Evolutionary conservation across 2,888 invertebrate species (phyloP).

Genomic region (Teleogryllus oceanicus): DNA sequence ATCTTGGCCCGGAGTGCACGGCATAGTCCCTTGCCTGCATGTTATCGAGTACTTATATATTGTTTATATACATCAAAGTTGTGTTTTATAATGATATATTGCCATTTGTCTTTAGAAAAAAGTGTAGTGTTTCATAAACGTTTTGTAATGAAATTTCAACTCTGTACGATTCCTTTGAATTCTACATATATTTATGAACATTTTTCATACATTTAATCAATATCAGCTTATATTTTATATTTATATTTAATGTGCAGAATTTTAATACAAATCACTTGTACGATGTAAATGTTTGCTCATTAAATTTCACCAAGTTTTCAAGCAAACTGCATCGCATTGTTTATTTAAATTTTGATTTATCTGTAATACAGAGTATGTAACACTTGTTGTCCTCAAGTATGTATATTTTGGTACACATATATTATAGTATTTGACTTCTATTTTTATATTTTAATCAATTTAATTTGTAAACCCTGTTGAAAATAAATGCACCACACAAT

Average conservation of each 20-base stretch:
- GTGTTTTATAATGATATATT: background rate
- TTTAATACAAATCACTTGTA: no score
- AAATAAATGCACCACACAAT: conserved; percentile 4
- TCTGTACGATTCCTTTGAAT: background rate
- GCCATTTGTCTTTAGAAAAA: background rate
- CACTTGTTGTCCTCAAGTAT: background rate
- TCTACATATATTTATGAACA: background rate
- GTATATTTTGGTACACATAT: conserved; percentile 18
- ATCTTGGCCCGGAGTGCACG: background rate
- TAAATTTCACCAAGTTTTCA: no score
- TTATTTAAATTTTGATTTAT: background rate
- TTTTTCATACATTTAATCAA: no score
- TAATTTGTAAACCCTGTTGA: background rate
- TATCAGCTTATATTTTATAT: no score
- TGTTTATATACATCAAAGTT: background rate
- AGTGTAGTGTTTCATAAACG: background rate
- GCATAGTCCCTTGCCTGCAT: background rate
- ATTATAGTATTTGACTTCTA: background rate
- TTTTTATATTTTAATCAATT: background rate
- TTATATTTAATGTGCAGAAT: no score
- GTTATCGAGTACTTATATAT: background rate
- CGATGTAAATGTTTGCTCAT: no score
- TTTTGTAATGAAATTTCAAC: background rate
- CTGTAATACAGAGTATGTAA: conserved; percentile 3
- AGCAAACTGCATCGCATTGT: background rate